phyloP scores from a whole-genome alignment of 2,113 vertebrate genomes.

The Upupa epops region DNA sequence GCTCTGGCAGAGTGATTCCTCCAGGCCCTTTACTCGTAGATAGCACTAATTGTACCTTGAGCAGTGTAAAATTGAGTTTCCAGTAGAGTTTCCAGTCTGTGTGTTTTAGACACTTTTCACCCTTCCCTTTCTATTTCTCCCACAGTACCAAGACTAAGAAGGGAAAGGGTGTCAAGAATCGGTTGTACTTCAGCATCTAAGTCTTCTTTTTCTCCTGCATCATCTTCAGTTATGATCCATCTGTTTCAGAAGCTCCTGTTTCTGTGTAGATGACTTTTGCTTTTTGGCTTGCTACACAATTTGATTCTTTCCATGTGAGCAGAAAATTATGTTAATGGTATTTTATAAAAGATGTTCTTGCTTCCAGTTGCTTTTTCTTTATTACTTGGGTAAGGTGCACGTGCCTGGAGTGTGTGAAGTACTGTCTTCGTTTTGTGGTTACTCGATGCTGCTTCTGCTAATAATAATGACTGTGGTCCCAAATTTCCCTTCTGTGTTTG shows the following conservation, averaged over 20 bases:
- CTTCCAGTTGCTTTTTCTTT: not conserved
- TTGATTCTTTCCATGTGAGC: not conserved
- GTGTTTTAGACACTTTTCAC: not conserved
- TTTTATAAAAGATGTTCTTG: not conserved
- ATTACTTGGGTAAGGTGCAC: not conserved
- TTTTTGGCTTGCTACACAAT: not conserved
- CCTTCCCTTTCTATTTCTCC: not conserved
- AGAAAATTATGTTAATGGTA: not conserved
- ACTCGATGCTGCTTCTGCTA: not conserved
- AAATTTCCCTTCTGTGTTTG: not conserved
- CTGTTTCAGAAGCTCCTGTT: not conserved
- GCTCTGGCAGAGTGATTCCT: not conserved
- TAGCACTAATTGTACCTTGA: not conserved
- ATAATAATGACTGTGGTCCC: not conserved
- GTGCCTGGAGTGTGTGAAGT: not conserved
- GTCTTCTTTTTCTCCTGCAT: not conserved
- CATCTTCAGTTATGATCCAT: not conserved
- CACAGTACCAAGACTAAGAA: not conserved
- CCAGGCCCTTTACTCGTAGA: not conserved
- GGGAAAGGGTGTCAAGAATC: not conserved
- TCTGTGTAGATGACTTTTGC: not conserved
- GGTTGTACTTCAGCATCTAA: not conserved
- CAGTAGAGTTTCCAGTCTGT: not conserved
- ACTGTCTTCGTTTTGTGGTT: not conserved
- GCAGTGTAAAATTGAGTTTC: fast-evolving